These are phyloP conservation scores for Rousettus madagascariensis DNA, from an alignment of 2,797 vertebrate genomes.

Conservation along the genomic window DNA sequence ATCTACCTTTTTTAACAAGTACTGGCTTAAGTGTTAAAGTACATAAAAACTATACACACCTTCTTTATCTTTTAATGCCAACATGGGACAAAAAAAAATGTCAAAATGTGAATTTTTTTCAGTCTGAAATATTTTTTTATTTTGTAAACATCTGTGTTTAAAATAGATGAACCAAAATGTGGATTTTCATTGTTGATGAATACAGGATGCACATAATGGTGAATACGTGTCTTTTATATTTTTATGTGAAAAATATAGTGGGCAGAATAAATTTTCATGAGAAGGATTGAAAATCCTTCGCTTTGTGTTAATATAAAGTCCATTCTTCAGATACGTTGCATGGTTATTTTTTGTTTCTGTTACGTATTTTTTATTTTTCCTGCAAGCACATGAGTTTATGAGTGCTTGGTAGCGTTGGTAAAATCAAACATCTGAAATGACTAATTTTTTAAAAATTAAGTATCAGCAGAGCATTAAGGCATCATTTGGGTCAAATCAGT, in stretches of 20 bases:
- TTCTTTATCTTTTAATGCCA: neutral
- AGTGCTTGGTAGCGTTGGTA: neutral
- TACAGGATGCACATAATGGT: neutral
- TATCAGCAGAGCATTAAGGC: neutral
- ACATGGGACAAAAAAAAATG: neutral
- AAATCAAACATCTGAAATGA: neutral
- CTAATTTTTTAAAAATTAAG: neutral
- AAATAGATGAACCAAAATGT: no score
- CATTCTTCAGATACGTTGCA: neutral
- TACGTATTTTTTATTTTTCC: neutral
- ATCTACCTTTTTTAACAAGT: neutral
- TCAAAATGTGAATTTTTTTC: neutral
- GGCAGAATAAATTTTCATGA: neutral
- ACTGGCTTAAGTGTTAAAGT: neutral
- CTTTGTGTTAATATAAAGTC: neutral
- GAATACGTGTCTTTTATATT: neutral
- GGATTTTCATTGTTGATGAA: neutral
- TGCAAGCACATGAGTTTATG: neutral
- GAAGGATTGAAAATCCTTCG: neutral
- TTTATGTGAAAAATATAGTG: neutral
- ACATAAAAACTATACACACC: neutral
- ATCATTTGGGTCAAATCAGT: neutral
- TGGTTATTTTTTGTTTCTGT: neutral
- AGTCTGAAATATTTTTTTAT: no score
- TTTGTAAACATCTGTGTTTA: no score